Conservation (phyloP, 2,113 vertebrate species). For the Saccopteryx leptura region DNA sequence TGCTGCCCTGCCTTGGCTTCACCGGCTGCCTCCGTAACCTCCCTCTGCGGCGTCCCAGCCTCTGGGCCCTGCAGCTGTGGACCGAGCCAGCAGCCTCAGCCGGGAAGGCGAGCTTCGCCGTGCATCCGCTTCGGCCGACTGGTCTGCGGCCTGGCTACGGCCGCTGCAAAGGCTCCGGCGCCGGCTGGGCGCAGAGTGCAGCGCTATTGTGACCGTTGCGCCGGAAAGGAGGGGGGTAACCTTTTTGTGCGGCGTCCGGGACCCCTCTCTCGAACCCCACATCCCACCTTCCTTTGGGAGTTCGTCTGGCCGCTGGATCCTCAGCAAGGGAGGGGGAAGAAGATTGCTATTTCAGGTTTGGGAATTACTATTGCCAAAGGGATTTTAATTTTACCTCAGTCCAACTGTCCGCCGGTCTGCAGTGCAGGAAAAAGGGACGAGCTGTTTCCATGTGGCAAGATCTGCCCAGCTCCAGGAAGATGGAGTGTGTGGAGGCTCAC, state of each 20-base stretch:
- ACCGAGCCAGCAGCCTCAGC: conserved; percentile 18
- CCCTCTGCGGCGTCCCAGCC: background rate
- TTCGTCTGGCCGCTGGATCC: background rate
- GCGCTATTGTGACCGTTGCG: conserved; percentile 85
- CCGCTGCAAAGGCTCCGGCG: conserved; percentile 60
- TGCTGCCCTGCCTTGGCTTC: conserved; percentile 65
- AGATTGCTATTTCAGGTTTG: conserved; percentile 51
- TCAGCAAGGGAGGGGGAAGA: conserved; percentile 54
- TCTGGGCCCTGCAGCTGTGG: conserved; percentile 11
- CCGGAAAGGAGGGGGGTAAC: conserved; percentile 35
- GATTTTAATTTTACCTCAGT: conserved; percentile 75
- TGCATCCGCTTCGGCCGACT: conserved; percentile 1
- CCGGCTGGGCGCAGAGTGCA: conserved; percentile 75
- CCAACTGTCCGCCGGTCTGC: conserved; percentile 70
- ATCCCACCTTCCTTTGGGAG: conserved; percentile 6
- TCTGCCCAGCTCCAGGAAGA: conserved; percentile 63
- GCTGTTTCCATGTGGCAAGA: conserved; percentile 78
- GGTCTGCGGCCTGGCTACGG: conserved; percentile 50
- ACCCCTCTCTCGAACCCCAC: conserved; percentile 15
- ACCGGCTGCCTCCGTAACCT: conserved; percentile 54
- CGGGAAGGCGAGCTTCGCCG: conserved; percentile 62
- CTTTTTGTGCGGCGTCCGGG: conserved; percentile 77
- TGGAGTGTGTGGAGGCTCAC: conserved; percentile 66
- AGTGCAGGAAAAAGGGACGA: conserved; percentile 69
- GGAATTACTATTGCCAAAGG: conserved; percentile 61